phyloP scores from a whole-genome alignment of 37 sponge, comb jelly and placozoan species.

The Petrosia ficiformis region DNA sequence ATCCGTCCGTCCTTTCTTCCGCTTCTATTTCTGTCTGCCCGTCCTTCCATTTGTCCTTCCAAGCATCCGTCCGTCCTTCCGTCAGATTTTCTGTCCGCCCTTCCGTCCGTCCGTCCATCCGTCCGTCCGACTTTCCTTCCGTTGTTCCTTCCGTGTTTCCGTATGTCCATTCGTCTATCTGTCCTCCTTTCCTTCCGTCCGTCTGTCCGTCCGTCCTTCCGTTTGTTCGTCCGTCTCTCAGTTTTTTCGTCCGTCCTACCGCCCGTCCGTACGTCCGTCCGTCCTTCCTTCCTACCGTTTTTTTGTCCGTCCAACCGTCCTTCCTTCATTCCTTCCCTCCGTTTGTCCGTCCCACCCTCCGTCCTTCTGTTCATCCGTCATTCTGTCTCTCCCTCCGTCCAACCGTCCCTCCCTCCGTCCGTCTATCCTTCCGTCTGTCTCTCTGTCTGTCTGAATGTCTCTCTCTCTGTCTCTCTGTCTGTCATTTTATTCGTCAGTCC shows the following conservation, averaged over 20 bases:
- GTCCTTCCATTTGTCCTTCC: neutral
- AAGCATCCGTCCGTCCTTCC: neutral
- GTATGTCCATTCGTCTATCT: neutral
- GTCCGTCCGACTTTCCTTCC: neutral
- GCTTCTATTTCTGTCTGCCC: neutral
- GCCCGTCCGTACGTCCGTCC: neutral
- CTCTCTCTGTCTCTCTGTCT: neutral
- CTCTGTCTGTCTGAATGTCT: too few species aligned
- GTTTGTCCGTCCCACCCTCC: neutral
- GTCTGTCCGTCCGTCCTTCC: slow-evolving; percentile 3
- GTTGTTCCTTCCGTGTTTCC: neutral
- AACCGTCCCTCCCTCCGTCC: neutral
- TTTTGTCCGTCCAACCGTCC: neutral
- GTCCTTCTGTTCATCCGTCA: neutral
- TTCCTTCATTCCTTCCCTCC: slow-evolving; percentile 4
- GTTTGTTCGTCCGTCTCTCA: neutral
- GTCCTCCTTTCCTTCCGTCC: slow-evolving; percentile 6
- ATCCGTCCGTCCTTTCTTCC: neutral
- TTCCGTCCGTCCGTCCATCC: slow-evolving; percentile 6
- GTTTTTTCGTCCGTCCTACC: slow-evolving; percentile 1
- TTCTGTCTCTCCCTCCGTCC: slow-evolving; percentile 6
- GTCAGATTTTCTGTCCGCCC: neutral
- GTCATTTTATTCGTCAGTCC: neutral
- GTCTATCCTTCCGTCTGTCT: too few species aligned
- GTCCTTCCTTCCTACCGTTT: neutral